Percentiles rank a stretch among this genome's conserved stretches.
phyloP scores from a whole-genome alignment of 2,113 vertebrate genomes.

The Brachyhypopomus gauderio region DNA sequence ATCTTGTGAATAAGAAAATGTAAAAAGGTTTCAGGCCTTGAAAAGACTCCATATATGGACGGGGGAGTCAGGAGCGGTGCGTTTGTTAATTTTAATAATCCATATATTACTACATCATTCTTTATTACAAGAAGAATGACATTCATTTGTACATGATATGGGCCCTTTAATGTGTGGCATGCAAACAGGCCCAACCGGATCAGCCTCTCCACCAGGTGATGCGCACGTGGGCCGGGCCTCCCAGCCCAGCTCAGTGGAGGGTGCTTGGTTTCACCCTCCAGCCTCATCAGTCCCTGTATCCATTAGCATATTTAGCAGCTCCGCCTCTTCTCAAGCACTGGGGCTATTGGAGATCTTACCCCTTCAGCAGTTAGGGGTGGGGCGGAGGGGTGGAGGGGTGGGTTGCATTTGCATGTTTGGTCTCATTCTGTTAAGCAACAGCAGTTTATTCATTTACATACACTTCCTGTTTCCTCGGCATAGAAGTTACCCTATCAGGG shows the following conservation, averaged over 20 bases:
- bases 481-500: no score
- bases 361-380: not conserved
- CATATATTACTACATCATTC: no score
- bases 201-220: slow-evolving; percentile 41
- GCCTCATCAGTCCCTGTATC: no score
- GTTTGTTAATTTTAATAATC: no score
- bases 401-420: slow-evolving; percentile 13
- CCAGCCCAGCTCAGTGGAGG: not conserved
- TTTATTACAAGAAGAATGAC: no score
- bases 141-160: no score
- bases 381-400: not conserved
- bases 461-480: slow-evolving; percentile 58
- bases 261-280: not conserved
- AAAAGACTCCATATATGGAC: no score
- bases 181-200: slow-evolving; percentile 59
- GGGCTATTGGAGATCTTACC: not conserved
- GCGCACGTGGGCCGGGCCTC: not conserved
- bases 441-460: slow-evolving; percentile 51
- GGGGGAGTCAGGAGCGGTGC: no score
- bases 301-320: no score
- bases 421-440: slow-evolving; percentile 41
- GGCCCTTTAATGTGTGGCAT: slow-evolving; percentile 35
- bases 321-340: no score
- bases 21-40: no score
- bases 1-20: no score